A percentile compares a stretch with the other conserved stretches of the same genome.
These are phyloP conservation scores for Hoplias malabaricus DNA, from an alignment of 2,113 vertebrate genomes.

Conservation along the genomic window DNA sequence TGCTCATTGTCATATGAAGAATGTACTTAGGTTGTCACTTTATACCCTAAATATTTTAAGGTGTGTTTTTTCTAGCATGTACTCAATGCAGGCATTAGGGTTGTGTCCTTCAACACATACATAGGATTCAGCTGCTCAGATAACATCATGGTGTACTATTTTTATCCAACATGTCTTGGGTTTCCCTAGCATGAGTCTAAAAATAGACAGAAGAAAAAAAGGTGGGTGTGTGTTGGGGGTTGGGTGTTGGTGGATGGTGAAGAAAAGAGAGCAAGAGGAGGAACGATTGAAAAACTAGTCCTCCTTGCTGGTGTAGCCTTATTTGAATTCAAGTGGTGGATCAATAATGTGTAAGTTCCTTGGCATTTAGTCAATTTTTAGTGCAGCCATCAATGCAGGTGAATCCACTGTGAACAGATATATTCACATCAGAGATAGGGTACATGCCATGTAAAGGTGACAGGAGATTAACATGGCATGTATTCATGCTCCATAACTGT, in stretches of 20 bases:
- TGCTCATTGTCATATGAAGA: too few species aligned
- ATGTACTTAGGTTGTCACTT: too few species aligned
- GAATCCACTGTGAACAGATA: neutral
- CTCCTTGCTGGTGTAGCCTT: neutral
- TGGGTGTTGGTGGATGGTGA: neutral
- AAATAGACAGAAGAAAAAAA: conserved; percentile 27
- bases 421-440: neutral
- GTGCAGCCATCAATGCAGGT: neutral
- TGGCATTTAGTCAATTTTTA: neutral
- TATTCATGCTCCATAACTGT: neutral
- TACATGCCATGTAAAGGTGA: neutral
- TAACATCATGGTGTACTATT: conserved; percentile 31
- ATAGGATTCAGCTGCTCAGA: neutral
- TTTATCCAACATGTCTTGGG: conserved; percentile 42
- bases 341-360: neutral
- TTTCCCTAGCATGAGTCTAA: conserved; percentile 40
- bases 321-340: neutral
- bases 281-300: conserved; percentile 19
- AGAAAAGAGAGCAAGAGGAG: conserved; percentile 5
- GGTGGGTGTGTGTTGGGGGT: neutral
- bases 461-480: neutral
- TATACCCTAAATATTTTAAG: neutral
- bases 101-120: conserved; percentile 15
- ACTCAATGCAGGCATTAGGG: conserved; percentile 3
- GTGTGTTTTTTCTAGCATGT: neutral